phyloP scores from a whole-genome alignment of 2,888 invertebrate genomes.

The Bellardia pandia region DNA sequence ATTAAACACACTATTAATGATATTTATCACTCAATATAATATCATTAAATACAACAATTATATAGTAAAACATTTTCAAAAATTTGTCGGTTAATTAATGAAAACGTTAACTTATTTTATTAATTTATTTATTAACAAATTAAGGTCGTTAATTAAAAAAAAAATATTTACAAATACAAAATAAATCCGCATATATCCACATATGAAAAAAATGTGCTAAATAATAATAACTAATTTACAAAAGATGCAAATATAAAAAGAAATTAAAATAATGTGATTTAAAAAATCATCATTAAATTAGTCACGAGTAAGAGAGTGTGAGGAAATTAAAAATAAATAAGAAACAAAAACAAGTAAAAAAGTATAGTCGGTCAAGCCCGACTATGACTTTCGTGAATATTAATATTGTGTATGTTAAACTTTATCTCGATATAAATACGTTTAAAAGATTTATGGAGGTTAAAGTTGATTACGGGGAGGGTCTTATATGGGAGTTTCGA shows the following conservation, averaged over 20 bases:
- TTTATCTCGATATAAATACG: too few species aligned
- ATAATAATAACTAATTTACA: conserved; percentile 6
- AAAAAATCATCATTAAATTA: conserved; percentile 27
- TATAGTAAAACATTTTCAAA: background rate
- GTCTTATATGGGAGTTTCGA: too few species aligned
- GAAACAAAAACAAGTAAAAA: too few species aligned
- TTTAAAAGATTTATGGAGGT: too few species aligned
- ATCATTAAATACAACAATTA: too few species aligned
- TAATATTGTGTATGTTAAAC: too few species aligned
- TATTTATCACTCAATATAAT: too few species aligned
- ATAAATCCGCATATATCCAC: too few species aligned
- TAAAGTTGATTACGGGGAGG: too few species aligned
- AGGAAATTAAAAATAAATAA: background rate
- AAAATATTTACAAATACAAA: background rate
- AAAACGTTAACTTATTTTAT: background rate
- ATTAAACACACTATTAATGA: too few species aligned
- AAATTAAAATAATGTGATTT: background rate
- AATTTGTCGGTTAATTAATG: background rate
- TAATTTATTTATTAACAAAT: background rate
- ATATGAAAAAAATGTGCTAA: background rate
- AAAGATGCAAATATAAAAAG: background rate
- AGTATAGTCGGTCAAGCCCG: too few species aligned
- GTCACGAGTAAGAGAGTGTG: conserved; percentile 14
- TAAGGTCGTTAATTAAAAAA: conserved; percentile 21
- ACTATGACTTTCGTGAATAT: too few species aligned